Conservation (phyloP, 2,888 invertebrate species). For the Aporophyla lueneburgensis region DNA sequence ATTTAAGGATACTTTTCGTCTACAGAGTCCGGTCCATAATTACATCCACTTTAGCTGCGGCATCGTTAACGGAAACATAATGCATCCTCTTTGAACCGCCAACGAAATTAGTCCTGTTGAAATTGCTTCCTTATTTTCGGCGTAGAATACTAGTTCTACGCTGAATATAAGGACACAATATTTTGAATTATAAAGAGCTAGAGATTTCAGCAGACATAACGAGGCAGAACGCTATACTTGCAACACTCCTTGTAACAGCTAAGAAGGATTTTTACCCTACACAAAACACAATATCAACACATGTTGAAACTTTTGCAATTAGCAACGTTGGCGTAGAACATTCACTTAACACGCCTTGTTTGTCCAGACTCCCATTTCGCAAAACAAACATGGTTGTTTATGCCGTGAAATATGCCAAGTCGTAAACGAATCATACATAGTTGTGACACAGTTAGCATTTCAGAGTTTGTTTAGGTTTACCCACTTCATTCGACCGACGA, state of each 20-base stretch:
- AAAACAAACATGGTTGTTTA: slow-evolving; percentile 69
- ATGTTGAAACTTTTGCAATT: slow-evolving; percentile 48
- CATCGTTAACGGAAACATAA: slow-evolving; percentile 80
- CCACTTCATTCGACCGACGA: slow-evolving; percentile 64
- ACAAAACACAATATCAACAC: slow-evolving; percentile 11
- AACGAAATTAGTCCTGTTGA: slow-evolving; percentile 82
- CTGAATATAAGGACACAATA: too few species aligned
- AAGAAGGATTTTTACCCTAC: slow-evolving; percentile 19
- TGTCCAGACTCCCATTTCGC: slow-evolving; percentile 65
- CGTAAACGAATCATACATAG: slow-evolving; percentile 70
- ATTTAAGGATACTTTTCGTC: slow-evolving; percentile 51
- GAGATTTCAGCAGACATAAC: slow-evolving; percentile 36
- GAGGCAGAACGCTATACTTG: slow-evolving; percentile 12
- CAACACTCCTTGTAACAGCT: slow-evolving; percentile 6
- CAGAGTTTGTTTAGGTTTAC: slow-evolving; percentile 71
- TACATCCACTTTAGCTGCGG: slow-evolving; percentile 72
- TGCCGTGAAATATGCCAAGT: slow-evolving; percentile 71
- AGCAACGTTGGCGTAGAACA: slow-evolving; percentile 16
- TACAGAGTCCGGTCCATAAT: slow-evolving; percentile 65
- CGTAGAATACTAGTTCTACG: slow-evolving; percentile 33
- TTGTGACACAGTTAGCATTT: slow-evolving; percentile 69
- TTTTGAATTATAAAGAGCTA: slow-evolving; percentile 42
- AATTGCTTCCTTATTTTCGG: slow-evolving; percentile 78
- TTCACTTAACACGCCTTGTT: slow-evolving; percentile 49
- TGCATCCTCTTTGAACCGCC: slow-evolving; percentile 77